phyloP scores from a whole-genome alignment of 92 coral and sea anemone species.

The Epizoanthus illoricatus region DNA sequence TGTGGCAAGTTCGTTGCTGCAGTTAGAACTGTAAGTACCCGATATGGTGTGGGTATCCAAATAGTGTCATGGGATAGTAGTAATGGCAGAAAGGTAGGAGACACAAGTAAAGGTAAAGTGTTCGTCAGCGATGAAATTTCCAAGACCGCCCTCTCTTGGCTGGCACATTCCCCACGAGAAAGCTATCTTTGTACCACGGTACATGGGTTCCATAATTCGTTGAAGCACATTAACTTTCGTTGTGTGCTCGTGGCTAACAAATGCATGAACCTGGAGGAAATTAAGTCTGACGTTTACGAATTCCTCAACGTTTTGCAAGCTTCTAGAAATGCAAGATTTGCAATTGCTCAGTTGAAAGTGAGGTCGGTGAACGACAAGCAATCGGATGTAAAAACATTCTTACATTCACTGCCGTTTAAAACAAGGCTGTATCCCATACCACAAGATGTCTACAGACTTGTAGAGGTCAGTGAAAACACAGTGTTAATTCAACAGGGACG shows the following conservation, averaged over 20 bases:
- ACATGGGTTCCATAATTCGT: background rate
- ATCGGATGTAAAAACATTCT: background rate
- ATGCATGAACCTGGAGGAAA: background rate
- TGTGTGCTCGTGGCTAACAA: background rate
- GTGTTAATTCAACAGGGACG: background rate
- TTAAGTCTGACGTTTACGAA: background rate
- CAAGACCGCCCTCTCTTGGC: background rate
- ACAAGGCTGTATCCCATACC: background rate
- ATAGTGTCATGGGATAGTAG: background rate
- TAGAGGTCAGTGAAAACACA: background rate
- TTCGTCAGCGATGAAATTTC: background rate
- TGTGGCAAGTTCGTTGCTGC: slow-evolving; percentile 7
- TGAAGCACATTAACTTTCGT: background rate
- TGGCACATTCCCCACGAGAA: background rate
- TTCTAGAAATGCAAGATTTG: slow-evolving; percentile 1
- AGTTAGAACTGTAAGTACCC: background rate
- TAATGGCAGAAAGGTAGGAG: background rate
- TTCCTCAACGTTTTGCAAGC: background rate
- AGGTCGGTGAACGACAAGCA: background rate
- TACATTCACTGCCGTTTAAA: slow-evolving; percentile 4
- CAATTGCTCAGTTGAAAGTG: background rate
- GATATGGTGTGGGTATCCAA: background rate
- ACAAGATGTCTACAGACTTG: slow-evolving; percentile 5
- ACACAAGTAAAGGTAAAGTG: background rate
- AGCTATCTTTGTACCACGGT: background rate